Evolutionary conservation across 2,888 invertebrate species (phyloP).

Genomic region (Dryobotodes eremita): DNA sequence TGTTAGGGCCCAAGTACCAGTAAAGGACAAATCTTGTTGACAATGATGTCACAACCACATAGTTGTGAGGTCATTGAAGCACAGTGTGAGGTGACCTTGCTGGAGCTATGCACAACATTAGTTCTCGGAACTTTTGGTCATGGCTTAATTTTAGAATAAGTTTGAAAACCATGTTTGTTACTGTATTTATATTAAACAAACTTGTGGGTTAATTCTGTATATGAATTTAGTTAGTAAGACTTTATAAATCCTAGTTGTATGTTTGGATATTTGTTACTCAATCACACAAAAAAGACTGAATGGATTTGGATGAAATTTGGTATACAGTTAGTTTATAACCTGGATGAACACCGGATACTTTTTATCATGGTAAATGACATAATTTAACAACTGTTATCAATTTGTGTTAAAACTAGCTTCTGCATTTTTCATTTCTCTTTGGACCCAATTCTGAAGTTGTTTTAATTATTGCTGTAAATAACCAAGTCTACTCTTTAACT

Average conservation of each 20-base stretch:
- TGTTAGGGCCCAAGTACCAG: slow-evolving; percentile 51
- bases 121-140: slow-evolving; percentile 46
- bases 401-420: neutral
- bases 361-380: neutral
- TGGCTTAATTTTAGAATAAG: slow-evolving; percentile 37
- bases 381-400: neutral
- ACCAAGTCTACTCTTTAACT: neutral
- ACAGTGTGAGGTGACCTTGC: slow-evolving; percentile 63
- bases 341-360: neutral
- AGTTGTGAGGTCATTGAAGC: slow-evolving; percentile 69
- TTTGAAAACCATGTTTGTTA: slow-evolving; percentile 9
- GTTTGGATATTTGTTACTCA: neutral
- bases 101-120: slow-evolving; percentile 37
- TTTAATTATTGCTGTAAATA: neutral
- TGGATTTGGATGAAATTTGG: neutral
- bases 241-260: neutral
- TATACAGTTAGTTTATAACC: neutral
- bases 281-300: neutral
- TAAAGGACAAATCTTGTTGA: slow-evolving; percentile 61
- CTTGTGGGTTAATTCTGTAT: neutral
- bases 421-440: neutral
- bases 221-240: neutral
- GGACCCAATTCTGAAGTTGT: neutral
- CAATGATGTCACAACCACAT: slow-evolving; percentile 70
- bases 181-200: neutral